Evolutionary conservation across 37 sponge, comb jelly and placozoan species (phyloP), one percentile per base, ranked within the genome.

Genomic region (Cliona cf. orientalis): DNA sequence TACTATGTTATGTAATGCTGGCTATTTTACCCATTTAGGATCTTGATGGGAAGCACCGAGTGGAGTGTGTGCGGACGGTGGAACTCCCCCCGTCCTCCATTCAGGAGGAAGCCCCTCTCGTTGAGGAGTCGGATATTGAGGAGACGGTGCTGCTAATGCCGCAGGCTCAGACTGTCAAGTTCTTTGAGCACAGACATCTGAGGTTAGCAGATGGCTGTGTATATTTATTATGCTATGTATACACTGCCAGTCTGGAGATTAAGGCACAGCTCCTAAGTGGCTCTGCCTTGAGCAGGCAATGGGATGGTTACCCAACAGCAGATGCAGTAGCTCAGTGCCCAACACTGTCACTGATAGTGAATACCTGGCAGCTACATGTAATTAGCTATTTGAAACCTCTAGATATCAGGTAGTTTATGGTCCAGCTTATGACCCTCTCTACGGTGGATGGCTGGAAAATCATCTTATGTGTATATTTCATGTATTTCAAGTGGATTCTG

Each of bases 1-100:
- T 49, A 49, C 17, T 11, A 49, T 49, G 55, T 49, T 11, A 17
- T 49, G 55, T 49, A 17, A 49, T 58, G n/a, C 39, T 41, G 22
- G 25, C 36, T 42, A 56, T 80, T 23, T 37, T 32, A 35, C 41
- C 46, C n/a, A n/a, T 26, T 2, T 66, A 89, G 90, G 90, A 89
- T 72, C 25, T 79, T 19, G 80, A 89, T 89, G 84, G 74, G 36
- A 83, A 89, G 42, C 32, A 55, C 26, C 64, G 84, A 44, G 90
- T 89, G 23, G 72, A 81, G 43, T n/a, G 23, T 38, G 82, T 61
- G 1, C 22, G 25, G 21, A 35, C 38, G 19, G 55, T 42, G 14
- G 37, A 42, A 22, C 39, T 58, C 38, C 60, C 28, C 3, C 56
- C 55, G 11, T 5, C 28, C 7, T 17, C 9, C 43, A 35, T 9